phyloP scores from a whole-genome alignment of 1,140 invertebrate genomes.

The Orius laevigatus region DNA sequence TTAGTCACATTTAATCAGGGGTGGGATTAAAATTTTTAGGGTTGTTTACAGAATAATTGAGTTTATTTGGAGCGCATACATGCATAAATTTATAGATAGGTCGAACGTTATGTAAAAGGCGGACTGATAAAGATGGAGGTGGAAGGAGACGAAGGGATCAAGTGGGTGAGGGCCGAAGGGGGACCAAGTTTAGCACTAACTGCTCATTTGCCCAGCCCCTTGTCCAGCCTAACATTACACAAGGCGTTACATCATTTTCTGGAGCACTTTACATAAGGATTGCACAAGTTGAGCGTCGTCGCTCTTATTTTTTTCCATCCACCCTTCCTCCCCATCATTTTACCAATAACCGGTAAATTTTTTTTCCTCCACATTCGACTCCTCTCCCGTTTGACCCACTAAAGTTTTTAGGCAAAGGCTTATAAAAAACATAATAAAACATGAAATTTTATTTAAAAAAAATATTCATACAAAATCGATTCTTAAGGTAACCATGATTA shows the following conservation, averaged over 20 bases:
- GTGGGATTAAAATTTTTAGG: too few relatives aligned
- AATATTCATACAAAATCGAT: not conserved
- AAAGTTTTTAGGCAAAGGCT: not conserved
- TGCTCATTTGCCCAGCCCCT: constrained; percentile 3
- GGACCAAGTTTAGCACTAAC: too few relatives aligned
- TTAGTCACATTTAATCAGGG: too few relatives aligned
- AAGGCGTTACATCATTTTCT: constrained; percentile 1
- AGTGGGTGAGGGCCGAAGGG: too few relatives aligned
- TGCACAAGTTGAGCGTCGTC: constrained; percentile 5
- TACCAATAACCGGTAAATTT: constrained; percentile 4
- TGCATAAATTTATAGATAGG: too few relatives aligned
- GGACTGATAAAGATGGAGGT: too few relatives aligned
- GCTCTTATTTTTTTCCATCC: not conserved
- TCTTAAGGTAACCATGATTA: not conserved
- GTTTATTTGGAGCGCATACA: too few relatives aligned
- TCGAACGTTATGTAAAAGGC: too few relatives aligned
- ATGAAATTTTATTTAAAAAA: too few relatives aligned
- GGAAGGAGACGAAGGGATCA: too few relatives aligned
- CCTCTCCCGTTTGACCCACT: not conserved
- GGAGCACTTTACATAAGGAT: constrained; percentile 8
- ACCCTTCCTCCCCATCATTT: not conserved
- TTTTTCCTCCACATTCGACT: not conserved
- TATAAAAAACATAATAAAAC: not conserved
- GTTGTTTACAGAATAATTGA: too few relatives aligned
- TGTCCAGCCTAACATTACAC: constrained; percentile 5